Percentiles rank a stretch among this genome's conserved stretches.
These are phyloP conservation scores for Adela reaumurella DNA, from an alignment of 2,888 invertebrate species.

Conservation along the genomic window DNA sequence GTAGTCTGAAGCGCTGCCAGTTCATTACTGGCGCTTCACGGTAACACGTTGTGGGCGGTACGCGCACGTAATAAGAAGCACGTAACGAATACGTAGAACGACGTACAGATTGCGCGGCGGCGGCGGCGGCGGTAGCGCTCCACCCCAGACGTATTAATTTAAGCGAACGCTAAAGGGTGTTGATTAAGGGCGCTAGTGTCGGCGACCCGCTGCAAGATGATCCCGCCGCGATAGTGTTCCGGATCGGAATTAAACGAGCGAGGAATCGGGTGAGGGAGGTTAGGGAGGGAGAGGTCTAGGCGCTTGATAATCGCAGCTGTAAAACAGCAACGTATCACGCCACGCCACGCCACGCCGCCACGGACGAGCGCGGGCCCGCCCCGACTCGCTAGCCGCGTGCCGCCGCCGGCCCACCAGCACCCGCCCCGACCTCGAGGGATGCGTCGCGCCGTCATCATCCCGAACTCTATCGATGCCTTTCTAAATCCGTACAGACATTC, in stretches of 20 bases:
- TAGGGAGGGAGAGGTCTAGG: not conserved
- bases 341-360: too few species aligned
- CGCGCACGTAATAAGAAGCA: too few species aligned
- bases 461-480: too few species aligned
- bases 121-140: not conserved
- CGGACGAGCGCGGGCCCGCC: not conserved
- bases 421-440: not conserved
- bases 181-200: not conserved
- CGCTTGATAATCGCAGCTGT: not conserved
- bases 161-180: not conserved
- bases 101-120: too few species aligned
- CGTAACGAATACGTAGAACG: too few species aligned
- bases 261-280: not conserved
- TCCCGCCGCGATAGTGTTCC: not conserved
- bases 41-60: too few species aligned
- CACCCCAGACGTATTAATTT: not conserved
- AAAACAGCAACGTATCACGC: not conserved
- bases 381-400: not conserved
- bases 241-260: not conserved
- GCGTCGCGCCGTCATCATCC: too few species aligned
- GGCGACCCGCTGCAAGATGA: not conserved
- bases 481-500: too few species aligned
- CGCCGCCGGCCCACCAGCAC: not conserved
- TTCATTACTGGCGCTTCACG: too few species aligned
- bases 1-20: too few species aligned